Conservation (phyloP, 53 echinoderm and acorn worm genomes). For the Holothuria scabra region DNA sequence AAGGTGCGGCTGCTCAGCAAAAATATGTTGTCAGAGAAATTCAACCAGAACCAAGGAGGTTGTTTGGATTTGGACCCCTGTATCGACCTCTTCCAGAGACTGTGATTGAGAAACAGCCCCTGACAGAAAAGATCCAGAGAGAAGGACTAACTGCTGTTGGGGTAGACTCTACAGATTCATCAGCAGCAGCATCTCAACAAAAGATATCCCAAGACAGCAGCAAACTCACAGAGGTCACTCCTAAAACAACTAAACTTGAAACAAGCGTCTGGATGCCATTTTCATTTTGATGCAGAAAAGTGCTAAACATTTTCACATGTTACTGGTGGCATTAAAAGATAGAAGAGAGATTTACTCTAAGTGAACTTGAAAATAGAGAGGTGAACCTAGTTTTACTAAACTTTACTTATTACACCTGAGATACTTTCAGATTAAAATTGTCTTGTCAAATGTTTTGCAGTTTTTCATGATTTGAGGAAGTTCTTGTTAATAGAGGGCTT, state of each 20-base stretch:
- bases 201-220: not conserved
- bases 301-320: too few relatives aligned
- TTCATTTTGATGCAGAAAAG: not conserved
- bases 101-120: slow-evolving; percentile 20
- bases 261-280: slow-evolving; percentile 30
- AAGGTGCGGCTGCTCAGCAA: not conserved
- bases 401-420: too few relatives aligned
- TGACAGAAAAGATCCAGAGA: slow-evolving; percentile 57
- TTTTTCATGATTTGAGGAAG: too few relatives aligned
- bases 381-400: too few relatives aligned
- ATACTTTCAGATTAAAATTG: too few relatives aligned
- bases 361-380: too few relatives aligned
- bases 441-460: too few relatives aligned
- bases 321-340: too few relatives aligned
- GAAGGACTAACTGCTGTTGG: slow-evolving; percentile 52
- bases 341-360: too few relatives aligned
- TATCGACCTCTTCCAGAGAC: slow-evolving; percentile 81
- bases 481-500: too few relatives aligned
- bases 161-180: slow-evolving; percentile 14
- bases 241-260: slow-evolving; percentile 15
- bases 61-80: slow-evolving; percentile 84
- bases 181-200: not conserved
- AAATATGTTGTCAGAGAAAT: slow-evolving; percentile 43
- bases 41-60: slow-evolving; percentile 72
- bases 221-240: not conserved